Evolutionary conservation across 2,888 invertebrate genomes (phyloP).

Genomic region (Phalangium opilio): DNA sequence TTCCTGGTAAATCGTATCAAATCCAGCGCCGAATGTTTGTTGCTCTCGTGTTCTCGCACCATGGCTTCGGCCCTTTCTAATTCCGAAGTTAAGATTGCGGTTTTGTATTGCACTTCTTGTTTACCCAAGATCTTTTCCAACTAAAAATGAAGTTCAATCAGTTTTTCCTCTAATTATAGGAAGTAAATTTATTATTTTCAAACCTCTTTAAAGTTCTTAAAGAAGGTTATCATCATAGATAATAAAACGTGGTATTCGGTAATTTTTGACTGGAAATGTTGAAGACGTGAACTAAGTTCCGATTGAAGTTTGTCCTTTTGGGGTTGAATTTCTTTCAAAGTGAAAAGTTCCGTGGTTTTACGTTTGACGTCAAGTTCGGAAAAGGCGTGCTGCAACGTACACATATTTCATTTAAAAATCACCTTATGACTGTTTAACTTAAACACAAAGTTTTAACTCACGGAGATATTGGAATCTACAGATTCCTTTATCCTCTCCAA

Average conservation of each 20-base stretch:
- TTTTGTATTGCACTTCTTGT: slow-evolving; percentile 37
- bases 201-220: slow-evolving; percentile 47
- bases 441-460: too few species aligned
- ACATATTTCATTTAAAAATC: too few species aligned
- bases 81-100: slow-evolving; percentile 33
- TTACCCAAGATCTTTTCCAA: slow-evolving; percentile 45
- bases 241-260: slow-evolving; percentile 54
- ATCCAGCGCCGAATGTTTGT: slow-evolving; percentile 47
- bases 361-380: too few species aligned
- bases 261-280: slow-evolving; percentile 43
- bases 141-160: slow-evolving; percentile 31
- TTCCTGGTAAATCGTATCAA: slow-evolving; percentile 47
- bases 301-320: too few species aligned
- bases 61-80: slow-evolving; percentile 39
- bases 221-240: slow-evolving; percentile 52
- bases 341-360: too few species aligned
- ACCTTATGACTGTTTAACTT: too few species aligned
- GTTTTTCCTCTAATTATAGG: too few species aligned
- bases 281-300: too few species aligned
- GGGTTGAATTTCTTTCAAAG: too few species aligned
- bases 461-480: too few species aligned
- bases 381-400: too few species aligned
- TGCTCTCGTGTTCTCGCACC: slow-evolving; percentile 45
- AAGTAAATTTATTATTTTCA: slow-evolving; percentile 8
- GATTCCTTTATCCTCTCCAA: too few species aligned